Evolutionary conservation across 2,113 vertebrate species (phyloP).

Genomic region (Phylloscopus trochiloides): DNA sequence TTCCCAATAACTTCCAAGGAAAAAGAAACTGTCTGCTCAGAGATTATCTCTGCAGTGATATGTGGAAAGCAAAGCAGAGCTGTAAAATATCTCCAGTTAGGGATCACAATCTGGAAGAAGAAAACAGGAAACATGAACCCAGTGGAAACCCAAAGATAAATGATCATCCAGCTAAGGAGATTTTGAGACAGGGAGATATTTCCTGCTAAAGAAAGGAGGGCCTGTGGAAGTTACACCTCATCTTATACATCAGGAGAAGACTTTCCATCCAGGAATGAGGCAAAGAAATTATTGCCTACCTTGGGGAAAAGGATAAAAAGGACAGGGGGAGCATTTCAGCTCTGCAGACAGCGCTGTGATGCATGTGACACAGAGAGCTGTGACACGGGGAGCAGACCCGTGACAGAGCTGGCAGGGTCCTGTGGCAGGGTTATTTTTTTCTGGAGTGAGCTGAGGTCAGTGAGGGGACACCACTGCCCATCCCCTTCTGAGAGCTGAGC

Average conservation of each 20-base stretch:
- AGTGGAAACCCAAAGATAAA: constrained; percentile 53
- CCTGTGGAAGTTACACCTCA: constrained; percentile 21
- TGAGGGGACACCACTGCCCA: neutral
- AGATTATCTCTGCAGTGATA: constrained; percentile 60
- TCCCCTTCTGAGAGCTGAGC: neutral
- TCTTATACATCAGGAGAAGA: neutral
- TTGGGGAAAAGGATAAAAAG: neutral
- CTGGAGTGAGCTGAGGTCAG: neutral
- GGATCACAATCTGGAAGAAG: constrained; percentile 56
- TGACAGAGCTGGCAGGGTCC: neutral
- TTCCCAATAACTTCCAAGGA: constrained; percentile 19
- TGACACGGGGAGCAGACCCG: rapidly evolving
- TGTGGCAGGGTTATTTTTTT: neutral
- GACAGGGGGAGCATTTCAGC: neutral
- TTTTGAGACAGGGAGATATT: constrained; percentile 26
- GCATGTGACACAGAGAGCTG: neutral
- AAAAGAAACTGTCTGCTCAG: constrained; percentile 43
- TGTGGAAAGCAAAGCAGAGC: constrained; percentile 59
- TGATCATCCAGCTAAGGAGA: neutral
- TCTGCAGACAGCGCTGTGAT: neutral
- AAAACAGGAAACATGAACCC: constrained; percentile 60
- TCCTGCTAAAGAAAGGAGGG: constrained; percentile 17
- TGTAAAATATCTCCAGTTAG: constrained; percentile 50
- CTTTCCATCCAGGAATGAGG: neutral
- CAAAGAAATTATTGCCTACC: neutral